Conservation (phyloP, 1,140 invertebrate species). For the Epicauta chinensis region DNA sequence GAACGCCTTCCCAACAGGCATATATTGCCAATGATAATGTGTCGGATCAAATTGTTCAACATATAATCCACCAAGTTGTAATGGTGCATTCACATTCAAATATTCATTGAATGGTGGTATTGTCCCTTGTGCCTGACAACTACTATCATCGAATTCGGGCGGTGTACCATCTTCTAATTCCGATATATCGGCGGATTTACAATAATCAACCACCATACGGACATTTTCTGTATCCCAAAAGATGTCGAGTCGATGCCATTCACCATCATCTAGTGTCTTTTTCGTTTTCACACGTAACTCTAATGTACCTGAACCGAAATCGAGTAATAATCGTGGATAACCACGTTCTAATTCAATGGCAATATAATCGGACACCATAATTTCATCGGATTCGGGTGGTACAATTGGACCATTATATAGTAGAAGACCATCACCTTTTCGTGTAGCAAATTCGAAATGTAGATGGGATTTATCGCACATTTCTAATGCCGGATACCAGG, state of each 20-base stretch:
- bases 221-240: conserved; percentile 93
- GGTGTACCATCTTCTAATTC: conserved; percentile 83
- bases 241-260: conserved; percentile 93
- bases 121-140: conserved; percentile 79
- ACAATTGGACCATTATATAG: conserved; percentile 96
- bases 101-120: conserved; percentile 96
- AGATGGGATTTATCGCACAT: conserved; percentile 95
- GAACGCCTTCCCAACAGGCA: conserved; percentile 82
- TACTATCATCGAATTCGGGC: conserved; percentile 77
- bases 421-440: conserved; percentile 83
- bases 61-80: conserved; percentile 88
- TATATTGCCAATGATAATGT: conserved; percentile 78
- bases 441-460: conserved; percentile 91
- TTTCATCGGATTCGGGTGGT: conserved; percentile 81
- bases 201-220: conserved; percentile 86
- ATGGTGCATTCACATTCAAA: conserved; percentile 90
- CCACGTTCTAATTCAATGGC: conserved; percentile 87
- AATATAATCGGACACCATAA: conserved; percentile 88
- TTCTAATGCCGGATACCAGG: conserved; percentile 91
- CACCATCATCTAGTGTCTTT: conserved; percentile 81
- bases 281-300: conserved; percentile 84
- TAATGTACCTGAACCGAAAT: conserved; percentile 91
- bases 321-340: conserved; percentile 81
- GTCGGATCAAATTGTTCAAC: conserved; percentile 80
- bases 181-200: conserved; percentile 76